Evolutionary conservation across 1,140 invertebrate species (phyloP).

Genomic region (Cotesia vestalis): DNA sequence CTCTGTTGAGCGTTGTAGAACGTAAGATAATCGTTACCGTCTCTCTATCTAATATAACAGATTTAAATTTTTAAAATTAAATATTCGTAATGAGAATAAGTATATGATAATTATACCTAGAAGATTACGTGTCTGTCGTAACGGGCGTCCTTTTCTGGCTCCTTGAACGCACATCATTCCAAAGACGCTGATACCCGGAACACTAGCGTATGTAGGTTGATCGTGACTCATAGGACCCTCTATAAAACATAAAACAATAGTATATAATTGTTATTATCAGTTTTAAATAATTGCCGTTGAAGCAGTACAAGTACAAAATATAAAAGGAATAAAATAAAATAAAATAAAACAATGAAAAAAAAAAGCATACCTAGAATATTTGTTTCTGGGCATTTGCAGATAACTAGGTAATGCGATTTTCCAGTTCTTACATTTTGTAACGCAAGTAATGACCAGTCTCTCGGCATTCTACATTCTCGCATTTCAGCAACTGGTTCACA

Average conservation of each 20-base stretch:
- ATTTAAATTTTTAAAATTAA: too few species aligned
- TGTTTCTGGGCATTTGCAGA: conserved; percentile 87
- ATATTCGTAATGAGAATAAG: not conserved
- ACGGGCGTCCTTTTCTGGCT: conserved; percentile 62
- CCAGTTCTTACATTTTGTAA: conserved; percentile 91
- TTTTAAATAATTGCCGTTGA: not conserved
- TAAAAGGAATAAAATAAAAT: conserved; percentile 3
- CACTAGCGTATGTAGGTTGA: conserved; percentile 91
- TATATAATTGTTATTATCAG: conserved; percentile 5
- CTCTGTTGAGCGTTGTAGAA: not conserved
- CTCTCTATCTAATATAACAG: too few species aligned
- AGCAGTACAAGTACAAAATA: not conserved
- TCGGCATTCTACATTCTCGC: conserved; percentile 83
- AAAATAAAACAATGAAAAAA: not conserved
- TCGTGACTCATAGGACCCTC: conserved; percentile 94
- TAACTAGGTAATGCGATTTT: conserved; percentile 93
- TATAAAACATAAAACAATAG: conserved; percentile 55
- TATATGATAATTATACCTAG: conserved; percentile 49
- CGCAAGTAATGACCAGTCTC: conserved; percentile 91
- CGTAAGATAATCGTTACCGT: not conserved
- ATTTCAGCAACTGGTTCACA: conserved; percentile 91
- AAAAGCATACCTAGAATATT: conserved; percentile 78
- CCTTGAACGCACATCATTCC: conserved; percentile 89
- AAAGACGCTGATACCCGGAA: conserved; percentile 90
- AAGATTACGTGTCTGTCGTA: conserved; percentile 65